Evolutionary conservation across 2,797 vertebrate species (phyloP).

Genomic region (Cichlasoma orientale): DNA sequence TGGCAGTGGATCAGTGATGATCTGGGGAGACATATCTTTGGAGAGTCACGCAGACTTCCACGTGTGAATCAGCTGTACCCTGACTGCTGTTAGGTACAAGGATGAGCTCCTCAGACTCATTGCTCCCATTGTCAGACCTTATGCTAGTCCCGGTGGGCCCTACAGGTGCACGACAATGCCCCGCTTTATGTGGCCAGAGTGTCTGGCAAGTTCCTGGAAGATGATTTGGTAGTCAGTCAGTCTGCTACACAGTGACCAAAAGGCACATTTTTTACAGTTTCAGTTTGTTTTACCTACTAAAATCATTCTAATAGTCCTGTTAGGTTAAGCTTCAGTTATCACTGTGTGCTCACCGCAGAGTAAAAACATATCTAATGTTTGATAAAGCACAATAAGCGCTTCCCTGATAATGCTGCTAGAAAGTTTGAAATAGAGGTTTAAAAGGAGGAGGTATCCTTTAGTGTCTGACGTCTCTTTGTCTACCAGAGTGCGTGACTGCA

Average conservation of each 20-base stretch:
- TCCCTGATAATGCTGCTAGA: background rate
- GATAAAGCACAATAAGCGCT: background rate
- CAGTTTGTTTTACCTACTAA: background rate
- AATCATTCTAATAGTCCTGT: background rate
- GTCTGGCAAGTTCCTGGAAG: background rate
- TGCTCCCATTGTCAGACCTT: background rate
- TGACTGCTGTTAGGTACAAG: background rate
- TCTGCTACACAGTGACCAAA: too few species aligned
- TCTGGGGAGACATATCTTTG: background rate
- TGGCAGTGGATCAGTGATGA: background rate
- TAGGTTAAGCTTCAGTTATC: background rate
- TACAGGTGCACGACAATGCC: too few species aligned
- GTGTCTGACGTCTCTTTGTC: background rate
- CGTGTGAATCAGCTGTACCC: background rate
- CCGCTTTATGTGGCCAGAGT: too few species aligned
- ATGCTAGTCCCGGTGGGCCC: background rate
- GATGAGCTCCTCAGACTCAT: background rate
- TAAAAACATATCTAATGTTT: background rate
- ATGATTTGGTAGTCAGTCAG: too few species aligned
- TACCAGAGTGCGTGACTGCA: background rate
- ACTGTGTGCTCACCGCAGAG: background rate
- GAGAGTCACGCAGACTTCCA: background rate
- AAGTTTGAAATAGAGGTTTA: background rate
- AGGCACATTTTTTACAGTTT: too few species aligned
- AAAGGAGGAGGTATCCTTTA: background rate